Base-by-base conservation (phyloP, 2,888 invertebrate species). In the Nysson spinosus region DNA sequence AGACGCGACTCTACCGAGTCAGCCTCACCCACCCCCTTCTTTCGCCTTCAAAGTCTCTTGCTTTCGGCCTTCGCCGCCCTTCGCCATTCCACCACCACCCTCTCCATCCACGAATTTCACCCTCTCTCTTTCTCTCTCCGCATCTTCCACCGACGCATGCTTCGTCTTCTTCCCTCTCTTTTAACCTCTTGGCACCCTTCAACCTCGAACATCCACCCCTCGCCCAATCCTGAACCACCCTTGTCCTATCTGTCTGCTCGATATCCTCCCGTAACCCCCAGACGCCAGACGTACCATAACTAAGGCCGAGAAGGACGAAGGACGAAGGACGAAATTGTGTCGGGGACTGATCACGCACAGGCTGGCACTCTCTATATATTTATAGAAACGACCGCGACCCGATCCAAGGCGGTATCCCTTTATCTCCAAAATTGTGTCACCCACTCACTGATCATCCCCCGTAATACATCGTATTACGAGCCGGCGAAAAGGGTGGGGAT, bases 261-360 rank as follows among this genome's bases (percentile, higher is more conserved):
- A 51, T 46, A 65, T 68, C 58, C 69, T 75, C 61, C 64, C 75
- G 51, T 63, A 72, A 78, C 61, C 65, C 62, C 58, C 68, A 62
- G 68, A 78, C 71, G 67, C 63, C 65, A 69, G 73, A 73, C 71
- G 30, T 58, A n/a, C 56, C 60, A 55, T 57, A 61, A 57, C 43
- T 12, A 56, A 54, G 46, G 35, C 35, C 51, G 52, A 58, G 28
- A 19, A 40, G 50, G 49, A 52, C 47, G 68, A 19, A 40, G 50
- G 49, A 52, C 47, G 68, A 63, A 50, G 58, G 52, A 54, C 49
- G 68, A 70, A 70, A 66, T 64, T 65, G 71, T 52, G 42, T 35
- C 37, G 44, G n/a, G 50, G 44, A 51, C 56, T 50, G 60, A 64
- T 72, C 63, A 60, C 57, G 55, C 61, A 44, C 57, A 14, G 26